Evolutionary conservation across 1,140 invertebrate species (phyloP), one percentile per base, ranked within the genome.

Genomic region (Zaprionus tsacasi): DNA sequence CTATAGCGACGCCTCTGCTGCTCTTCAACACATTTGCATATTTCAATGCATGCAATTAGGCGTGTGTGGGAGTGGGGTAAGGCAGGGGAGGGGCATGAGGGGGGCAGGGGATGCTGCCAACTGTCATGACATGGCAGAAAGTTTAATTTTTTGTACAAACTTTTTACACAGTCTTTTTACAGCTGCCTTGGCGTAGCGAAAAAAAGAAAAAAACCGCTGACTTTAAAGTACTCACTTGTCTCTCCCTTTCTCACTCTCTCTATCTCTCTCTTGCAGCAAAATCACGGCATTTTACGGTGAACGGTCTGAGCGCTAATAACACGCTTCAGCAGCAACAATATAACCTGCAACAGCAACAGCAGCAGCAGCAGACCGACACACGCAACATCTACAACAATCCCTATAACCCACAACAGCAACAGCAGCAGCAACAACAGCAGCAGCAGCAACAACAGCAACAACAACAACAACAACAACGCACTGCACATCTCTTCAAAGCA

Each of bases 21-120:
- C 25, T 25, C 35, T 58, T 35, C 50, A 13, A 45, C 58, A 70
- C 57, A 91, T 91, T 91, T 91, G 76, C 89, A 91, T 91, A 91
- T 91, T 90, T 90, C 87, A 86, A 90, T 90, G 85, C 73, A 85
- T 90, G 85, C 85, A 89, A 89, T 89, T 89, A 89, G 70, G 81
- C 81, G 72, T 70, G 59, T 61, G 66, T 45, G 40, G 68, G 54
- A 35, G 33, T 40, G 15, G 25, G 35, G 58, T 21, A 30, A 21
- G 36, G n/a, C 2, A 11, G 33, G 27, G 8, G 35, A n/a, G n/a
- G n/a, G n/a, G n/a, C n/a, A n/a, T n/a, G 21, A 58, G 35, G 10
- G 25, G 36, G 17, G 43, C 15, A 15, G n/a, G 40, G 6, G 13
- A n/a, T 8, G 35, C 10, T 38, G 48, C 61, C 72, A 79, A 74